Evolutionary conservation across 2,113 vertebrate genomes (phyloP).

Genomic region (Syrrhaptes paradoxus): DNA sequence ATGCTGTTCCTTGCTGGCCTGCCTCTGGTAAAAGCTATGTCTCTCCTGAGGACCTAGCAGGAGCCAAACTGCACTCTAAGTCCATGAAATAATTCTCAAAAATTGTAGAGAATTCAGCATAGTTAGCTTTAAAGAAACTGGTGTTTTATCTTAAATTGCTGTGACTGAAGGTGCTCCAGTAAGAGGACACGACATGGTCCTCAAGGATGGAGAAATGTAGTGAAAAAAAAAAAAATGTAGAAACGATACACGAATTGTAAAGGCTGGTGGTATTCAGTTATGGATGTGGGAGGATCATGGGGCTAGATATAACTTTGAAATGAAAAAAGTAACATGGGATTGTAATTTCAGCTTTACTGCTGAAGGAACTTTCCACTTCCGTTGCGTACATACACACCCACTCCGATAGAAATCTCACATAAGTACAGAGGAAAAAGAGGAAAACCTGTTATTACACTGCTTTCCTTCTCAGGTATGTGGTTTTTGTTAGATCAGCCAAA

Average conservation of each 20-base stretch:
- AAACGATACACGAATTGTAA: not conserved
- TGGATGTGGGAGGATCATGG: not conserved
- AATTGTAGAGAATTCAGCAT: not conserved
- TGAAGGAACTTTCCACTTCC: not conserved
- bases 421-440: not conserved
- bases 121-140: not conserved
- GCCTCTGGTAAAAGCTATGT: constrained; percentile 87
- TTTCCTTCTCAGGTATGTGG: not conserved
- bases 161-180: not conserved
- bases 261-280: not conserved
- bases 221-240: not conserved
- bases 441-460: not conserved
- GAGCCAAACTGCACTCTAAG: constrained; percentile 83
- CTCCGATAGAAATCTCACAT: not conserved
- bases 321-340: not conserved
- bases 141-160: not conserved
- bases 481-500: not conserved
- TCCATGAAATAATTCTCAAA: constrained; percentile 30
- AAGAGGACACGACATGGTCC: not conserved
- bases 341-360: not conserved
- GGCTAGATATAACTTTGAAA: not conserved
- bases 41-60: constrained; percentile 84
- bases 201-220: not conserved
- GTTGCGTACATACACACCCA: too few species aligned
- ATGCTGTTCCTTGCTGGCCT: constrained; percentile 87